Percentiles rank a stretch among this genome's conserved stretches.
phyloP scores from a whole-genome alignment of 2,888 invertebrate genomes.

The Zygothrica quintamaculata region DNA sequence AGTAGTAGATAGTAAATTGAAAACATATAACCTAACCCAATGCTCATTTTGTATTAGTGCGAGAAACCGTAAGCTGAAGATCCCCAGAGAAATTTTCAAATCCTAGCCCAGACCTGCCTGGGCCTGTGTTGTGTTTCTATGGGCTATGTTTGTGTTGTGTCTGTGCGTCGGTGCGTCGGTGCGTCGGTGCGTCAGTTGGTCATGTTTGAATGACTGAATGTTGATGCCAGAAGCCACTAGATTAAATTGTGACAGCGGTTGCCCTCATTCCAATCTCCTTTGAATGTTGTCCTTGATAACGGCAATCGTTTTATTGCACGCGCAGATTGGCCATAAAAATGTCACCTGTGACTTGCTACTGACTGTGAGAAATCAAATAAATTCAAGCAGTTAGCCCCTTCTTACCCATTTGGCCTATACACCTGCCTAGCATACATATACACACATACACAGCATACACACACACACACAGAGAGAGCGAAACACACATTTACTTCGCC shows the following conservation, averaged over 20 bases:
- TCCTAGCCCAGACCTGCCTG: constrained; percentile 24
- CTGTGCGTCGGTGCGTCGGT: background rate
- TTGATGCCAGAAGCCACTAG: constrained; percentile 30
- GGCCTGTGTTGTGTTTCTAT: background rate
- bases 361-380: constrained; percentile 71
- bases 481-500: constrained; percentile 2
- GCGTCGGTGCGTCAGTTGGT: constrained; percentile 8
- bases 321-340: constrained; percentile 79
- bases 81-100: constrained; percentile 75
- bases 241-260: constrained; percentile 47
- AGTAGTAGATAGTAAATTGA: constrained; percentile 50
- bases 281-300: constrained; percentile 54
- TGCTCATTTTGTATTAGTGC: constrained; percentile 43
- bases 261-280: background rate
- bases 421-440: constrained; percentile 14
- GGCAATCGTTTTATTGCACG: constrained; percentile 72
- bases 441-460: background rate
- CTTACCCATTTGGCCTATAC: constrained; percentile 22
- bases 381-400: constrained; percentile 50
- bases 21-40: constrained; percentile 45
- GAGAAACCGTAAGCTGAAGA: constrained; percentile 22
- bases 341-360: constrained; percentile 73
- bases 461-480: constrained; percentile 3
- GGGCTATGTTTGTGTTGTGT: background rate
- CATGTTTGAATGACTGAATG: constrained; percentile 53